Percentiles rank a stretch among this genome's conserved stretches.
phyloP scores from a whole-genome alignment of 2,113 vertebrate genomes.

The Glareola pratincola region DNA sequence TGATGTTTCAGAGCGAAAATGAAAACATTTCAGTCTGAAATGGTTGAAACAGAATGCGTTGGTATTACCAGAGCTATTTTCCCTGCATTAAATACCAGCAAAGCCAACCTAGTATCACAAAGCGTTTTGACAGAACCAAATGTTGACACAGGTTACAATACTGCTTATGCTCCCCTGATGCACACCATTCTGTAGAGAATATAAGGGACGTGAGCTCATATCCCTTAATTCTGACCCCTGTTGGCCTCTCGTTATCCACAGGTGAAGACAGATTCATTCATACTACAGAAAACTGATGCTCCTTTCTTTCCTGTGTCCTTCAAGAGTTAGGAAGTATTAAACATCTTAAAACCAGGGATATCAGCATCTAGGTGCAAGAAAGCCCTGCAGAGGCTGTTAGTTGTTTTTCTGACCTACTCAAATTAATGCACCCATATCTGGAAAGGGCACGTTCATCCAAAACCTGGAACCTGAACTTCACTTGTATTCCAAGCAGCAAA shows the following conservation, averaged over 20 bases:
- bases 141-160: not conserved
- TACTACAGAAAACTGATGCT: not conserved
- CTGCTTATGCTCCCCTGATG: fast-evolving
- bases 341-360: not conserved
- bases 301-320: not conserved
- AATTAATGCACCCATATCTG: not conserved
- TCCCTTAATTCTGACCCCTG: not conserved
- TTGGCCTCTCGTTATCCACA: fast-evolving
- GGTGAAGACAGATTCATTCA: not conserved
- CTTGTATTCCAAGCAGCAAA: not conserved
- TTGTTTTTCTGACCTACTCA: not conserved
- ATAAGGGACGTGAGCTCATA: not conserved
- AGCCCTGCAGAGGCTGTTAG: not conserved
- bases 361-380: not conserved
- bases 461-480: not conserved
- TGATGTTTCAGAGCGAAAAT: not conserved
- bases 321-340: not conserved
- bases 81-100: not conserved
- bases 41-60: not conserved
- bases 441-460: not conserved
- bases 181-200: not conserved
- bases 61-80: not conserved
- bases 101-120: not conserved
- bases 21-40: not conserved
- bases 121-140: not conserved